Base-by-base conservation (phyloP, 2,888 invertebrate genomes). In the Paralinhomoeus sp. region DNA sequence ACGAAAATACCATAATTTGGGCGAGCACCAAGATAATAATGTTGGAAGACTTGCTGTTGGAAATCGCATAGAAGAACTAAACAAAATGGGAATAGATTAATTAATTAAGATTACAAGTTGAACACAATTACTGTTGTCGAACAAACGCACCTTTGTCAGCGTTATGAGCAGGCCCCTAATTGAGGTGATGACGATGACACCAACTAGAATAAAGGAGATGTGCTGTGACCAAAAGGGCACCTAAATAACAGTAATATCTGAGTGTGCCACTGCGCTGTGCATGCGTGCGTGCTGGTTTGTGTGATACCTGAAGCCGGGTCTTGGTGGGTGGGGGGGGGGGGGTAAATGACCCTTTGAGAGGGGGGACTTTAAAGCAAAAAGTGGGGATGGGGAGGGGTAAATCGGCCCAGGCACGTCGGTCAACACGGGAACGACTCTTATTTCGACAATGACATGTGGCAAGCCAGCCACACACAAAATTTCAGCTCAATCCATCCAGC, bases 221-320 rank as follows among this genome's bases (percentile, higher is more conserved):
- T 97, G 89, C 61, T 97, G 97, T 1, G 89, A 91, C 93, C 97
- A 97, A 67, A 93, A 97, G 20, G 78, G 76, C n/a, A 93, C 80
- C 67, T 69, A 51, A 34, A 52, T 37, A 27, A 43, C 21, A n/a
- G 41, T 43, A n/a, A n/a, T n/a, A n/a, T n/a, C n/a, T n/a, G n/a
- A n/a, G n/a, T n/a, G n/a, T n/a, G n/a, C n/a, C n/a, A n/a, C n/a
- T n/a, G n/a, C n/a, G n/a, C n/a, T n/a, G n/a, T n/a, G n/a, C n/a
- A n/a, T n/a, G n/a, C n/a, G n/a, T n/a, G n/a, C n/a, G n/a, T n/a
- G n/a, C n/a, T n/a, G n/a, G n/a, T n/a, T n/a, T n/a, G n/a, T n/a
- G n/a, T n/a, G n/a, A n/a, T n/a, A n/a, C n/a, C n/a, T n/a, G n/a
- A n/a, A n/a, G n/a, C n/a, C n/a, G n/a, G n/a, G n/a, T n/a, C n/a